Base-by-base conservation (phyloP, 2,888 invertebrate genomes). In the Phortica okadai region DNA sequence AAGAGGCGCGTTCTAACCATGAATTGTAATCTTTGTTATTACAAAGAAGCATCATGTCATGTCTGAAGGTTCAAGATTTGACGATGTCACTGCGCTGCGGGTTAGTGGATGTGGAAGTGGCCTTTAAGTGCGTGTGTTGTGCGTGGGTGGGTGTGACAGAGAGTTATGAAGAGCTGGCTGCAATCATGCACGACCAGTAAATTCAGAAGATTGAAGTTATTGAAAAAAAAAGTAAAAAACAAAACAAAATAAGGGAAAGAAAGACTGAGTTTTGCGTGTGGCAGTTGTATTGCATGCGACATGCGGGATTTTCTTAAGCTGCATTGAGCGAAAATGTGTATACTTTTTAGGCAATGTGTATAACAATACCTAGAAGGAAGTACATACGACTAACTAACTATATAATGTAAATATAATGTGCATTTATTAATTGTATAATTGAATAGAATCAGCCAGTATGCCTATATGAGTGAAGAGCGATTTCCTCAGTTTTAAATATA, bases 141-240 rank as follows among this genome's bases (percentile, higher is more conserved):
- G 33, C 33, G 1, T 33, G 33, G 33, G 33, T 33, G 33, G 33
- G 33, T 33, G 33, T 33, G 33, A 33, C 33, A 33, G 33, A 33
- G 33, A 33, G 33, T 1, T 33, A 33, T 16, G 56, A 56, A 14
- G 56, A 56, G 33, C 4, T 6, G 16, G 14, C 33, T 42, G 33
- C 66, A 66, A 14, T 66, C 66, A 66, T 66, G 66, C 66, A 66
- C 66, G 42, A 42, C 66, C 14, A 14, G 16, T 56, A 10, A 56
- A 16, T n/a, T 56, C n/a, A 56, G 16, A 16, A 16, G 14, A 56
- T 14, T 6, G 56, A 16, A 33, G 42, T 42, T 41, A 41, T 66
- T 25, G 66, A 41, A n/a, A n/a, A 42, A 42, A 59, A 59, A 16
- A 16, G 10, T 1, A 58, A n/a, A 58, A 58, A 58, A 58, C 1